phyloP scores from a whole-genome alignment of 2,797 vertebrate species.

The Aplochiton taeniatus region DNA sequence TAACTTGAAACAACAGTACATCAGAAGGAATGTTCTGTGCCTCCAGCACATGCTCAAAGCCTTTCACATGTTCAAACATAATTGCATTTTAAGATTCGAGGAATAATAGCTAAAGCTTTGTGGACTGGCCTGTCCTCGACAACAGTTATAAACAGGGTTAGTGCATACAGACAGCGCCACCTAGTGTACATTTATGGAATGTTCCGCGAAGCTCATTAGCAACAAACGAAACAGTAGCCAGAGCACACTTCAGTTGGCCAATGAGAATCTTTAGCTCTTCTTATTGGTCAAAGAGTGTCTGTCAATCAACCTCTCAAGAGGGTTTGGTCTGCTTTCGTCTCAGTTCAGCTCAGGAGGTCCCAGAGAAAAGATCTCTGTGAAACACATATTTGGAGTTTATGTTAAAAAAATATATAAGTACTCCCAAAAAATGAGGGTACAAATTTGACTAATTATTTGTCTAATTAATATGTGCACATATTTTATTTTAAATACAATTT shows the following conservation, averaged over 20 bases:
- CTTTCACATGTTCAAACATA: no score
- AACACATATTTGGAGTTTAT: background rate
- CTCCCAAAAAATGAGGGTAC: no score
- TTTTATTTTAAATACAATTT: no score
- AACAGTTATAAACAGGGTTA: background rate
- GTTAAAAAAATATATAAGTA: background rate
- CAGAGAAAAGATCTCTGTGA: slow-evolving; percentile 29
- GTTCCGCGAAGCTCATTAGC: background rate
- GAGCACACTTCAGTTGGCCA: slow-evolving; percentile 32
- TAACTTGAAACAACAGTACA: no score
- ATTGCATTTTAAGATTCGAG: background rate
- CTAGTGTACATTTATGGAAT: slow-evolving; percentile 22
- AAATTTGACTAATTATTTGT: no score
- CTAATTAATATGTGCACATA: no score
- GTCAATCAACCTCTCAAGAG: slow-evolving; percentile 58
- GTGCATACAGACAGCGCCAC: slow-evolving; percentile 35
- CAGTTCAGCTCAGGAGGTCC: slow-evolving; percentile 36
- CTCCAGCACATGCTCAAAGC: no score
- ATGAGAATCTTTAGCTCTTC: slow-evolving; percentile 33
- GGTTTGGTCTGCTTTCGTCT: slow-evolving; percentile 6
- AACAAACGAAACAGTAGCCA: background rate
- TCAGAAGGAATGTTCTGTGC: no score
- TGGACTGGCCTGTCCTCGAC: background rate
- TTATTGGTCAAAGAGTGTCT: slow-evolving; percentile 55
- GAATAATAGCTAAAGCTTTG: background rate